phyloP scores from a whole-genome alignment of 92 coral and sea anemone species.

The Umimayanthus chanpuru region DNA sequence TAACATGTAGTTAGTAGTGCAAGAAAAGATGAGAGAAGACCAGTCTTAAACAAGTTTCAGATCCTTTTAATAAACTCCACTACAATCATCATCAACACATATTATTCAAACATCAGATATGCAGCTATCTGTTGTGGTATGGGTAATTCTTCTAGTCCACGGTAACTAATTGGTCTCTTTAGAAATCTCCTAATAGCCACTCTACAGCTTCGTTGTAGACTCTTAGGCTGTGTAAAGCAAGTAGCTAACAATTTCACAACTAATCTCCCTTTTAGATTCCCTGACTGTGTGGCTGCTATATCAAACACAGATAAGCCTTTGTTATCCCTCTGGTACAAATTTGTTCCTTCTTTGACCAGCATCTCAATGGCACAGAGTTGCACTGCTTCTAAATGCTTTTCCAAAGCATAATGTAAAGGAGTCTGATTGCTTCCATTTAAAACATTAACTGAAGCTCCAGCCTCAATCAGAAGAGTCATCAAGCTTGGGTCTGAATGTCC shows the following conservation, averaged over 20 bases:
- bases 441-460: conserved; percentile 38
- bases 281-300: conserved; percentile 15
- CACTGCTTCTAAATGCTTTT: neutral
- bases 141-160: neutral
- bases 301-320: conserved; percentile 19
- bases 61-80: too few species aligned
- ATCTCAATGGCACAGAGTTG: neutral
- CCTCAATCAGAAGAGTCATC: conserved; percentile 3
- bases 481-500: neutral
- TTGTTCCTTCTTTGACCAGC: conserved; percentile 21
- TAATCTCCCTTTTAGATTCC: conserved; percentile 7
- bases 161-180: conserved; percentile 8
- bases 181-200: neutral
- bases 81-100: neutral
- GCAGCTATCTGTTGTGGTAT: conserved; percentile 12
- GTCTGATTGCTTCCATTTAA: neutral
- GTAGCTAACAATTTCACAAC: neutral
- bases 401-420: conserved; percentile 7
- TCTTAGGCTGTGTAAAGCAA: conserved; percentile 6
- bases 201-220: conserved; percentile 20
- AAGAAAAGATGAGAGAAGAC: too few species aligned
- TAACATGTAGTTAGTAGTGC: too few species aligned
- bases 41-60: neutral
- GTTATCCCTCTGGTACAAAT: neutral
- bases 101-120: conserved; percentile 18